Conservation (phyloP, 2,113 vertebrate species). For the Oryzias curvinotus region DNA sequence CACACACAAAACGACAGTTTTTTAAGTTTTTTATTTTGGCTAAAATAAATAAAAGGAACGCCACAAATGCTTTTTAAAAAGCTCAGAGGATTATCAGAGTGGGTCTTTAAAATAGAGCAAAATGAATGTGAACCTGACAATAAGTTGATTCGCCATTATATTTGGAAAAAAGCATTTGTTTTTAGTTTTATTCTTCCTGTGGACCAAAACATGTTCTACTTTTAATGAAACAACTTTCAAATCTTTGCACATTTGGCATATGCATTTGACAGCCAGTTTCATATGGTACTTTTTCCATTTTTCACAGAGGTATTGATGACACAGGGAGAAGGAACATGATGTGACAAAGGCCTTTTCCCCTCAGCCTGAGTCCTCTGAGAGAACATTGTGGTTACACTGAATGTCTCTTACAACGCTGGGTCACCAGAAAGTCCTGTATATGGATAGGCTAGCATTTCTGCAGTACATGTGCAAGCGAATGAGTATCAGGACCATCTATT, state of each 20-base stretch:
- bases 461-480: conserved; percentile 46
- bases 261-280: not conserved
- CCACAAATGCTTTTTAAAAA: too few species aligned
- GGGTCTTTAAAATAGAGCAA: too few species aligned
- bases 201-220: too few species aligned
- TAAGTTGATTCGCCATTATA: too few species aligned
- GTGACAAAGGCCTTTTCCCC: conserved; percentile 7
- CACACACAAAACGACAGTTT: too few species aligned
- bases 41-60: too few species aligned
- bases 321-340: not conserved
- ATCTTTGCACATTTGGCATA: not conserved
- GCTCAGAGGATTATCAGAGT: too few species aligned
- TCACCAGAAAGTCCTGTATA: conserved; percentile 17
- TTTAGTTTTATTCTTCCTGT: too few species aligned
- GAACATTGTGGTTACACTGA: conserved; percentile 3
- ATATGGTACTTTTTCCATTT: not conserved
- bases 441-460: conserved; percentile 16
- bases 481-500: conserved; percentile 7
- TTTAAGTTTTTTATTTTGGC: too few species aligned
- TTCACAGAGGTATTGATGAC: not conserved
- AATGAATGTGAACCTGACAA: too few species aligned
- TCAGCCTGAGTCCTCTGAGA: not conserved
- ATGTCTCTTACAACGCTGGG: conserved; percentile 12
- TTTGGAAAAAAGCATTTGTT: too few species aligned
- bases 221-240: too few species aligned